Evolutionary conservation across 2,888 invertebrate genomes (phyloP), one percentile per base, ranked within the genome.

Genomic region (Ophion costatus): DNA sequence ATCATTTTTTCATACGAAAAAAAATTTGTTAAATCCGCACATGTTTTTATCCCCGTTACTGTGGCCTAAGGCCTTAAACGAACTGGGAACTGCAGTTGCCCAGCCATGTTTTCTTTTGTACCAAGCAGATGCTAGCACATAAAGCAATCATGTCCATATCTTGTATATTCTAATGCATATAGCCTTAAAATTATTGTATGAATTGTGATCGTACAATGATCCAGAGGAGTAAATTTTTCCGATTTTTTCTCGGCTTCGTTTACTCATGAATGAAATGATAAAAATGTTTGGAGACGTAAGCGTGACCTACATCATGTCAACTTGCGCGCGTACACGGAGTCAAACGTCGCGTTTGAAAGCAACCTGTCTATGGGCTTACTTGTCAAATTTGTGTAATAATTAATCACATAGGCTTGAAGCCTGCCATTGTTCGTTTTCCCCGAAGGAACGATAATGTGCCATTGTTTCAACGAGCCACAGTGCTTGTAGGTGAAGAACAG

Each of bases 371-470:
- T 45, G 22, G 64, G 17, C 56, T 78, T 24, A 80, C 86, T 88
- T 76, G 86, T 88, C 87, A 86, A 86, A 87, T 86, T 82, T 77
- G 57, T 84, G 78, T 85, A 88, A 89, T 89, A 88, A 88, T 88
- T 88, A 87, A 88, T 87, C 82, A 80, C 51, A 11, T 70, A 84
- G 45, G 76, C 77, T 56, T 59, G 79, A 73, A 79, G 38, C 56
- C 57, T n/a, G 45, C 67, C 84, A 87, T 88, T 88, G 88, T 89
- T 86, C 74, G 22, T 66, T 80, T 81, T 80, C 78, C 78, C 71
- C 76, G 61, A 75, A 79, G 84, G 79, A 81, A 64, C 69, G 29
- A 66, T 64, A 57, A 73, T 74, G 66, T 86, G 75, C 84, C 86
- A 86, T 88, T 88, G 88, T 88, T 82, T 61, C 69, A 24, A 64